Evolutionary conservation across 2,888 invertebrate genomes (phyloP), one percentile per base, ranked within the genome.

Genomic region (Campoplex capitator): DNA sequence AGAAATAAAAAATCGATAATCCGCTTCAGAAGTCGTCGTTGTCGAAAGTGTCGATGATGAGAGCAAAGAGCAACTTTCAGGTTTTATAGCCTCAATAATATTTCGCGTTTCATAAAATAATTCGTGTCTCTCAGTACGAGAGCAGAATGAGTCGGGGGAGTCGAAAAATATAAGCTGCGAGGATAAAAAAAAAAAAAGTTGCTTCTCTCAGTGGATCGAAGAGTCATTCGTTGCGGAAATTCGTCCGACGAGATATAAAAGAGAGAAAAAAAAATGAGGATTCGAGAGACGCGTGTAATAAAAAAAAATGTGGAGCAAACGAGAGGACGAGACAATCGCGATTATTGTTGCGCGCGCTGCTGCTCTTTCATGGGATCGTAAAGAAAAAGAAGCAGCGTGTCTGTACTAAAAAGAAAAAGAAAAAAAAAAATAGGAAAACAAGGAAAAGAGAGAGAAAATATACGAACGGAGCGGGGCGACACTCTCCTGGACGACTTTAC

Each of bases 201-300:
- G 45, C 11, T 3, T 45, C 56, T 23, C 18, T 23, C 23, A 56
- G n/a, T 6, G 56, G 23, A 56, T 56, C 23, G 56, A 56, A 56
- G 23, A 56, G 23, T 7, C 8, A 8, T 54, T n/a, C n/a, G 54
- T 54, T n/a, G 54, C 4, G 8, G 56, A 23, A 23, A 56, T 23
- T 65, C 84, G 79, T 48, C 76, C 81, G 74, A 65, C 70, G 78
- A 62, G 73, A 70, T 75, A 70, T 73, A 74, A 38, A 73, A 67
- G 76, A 54, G 84, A 81, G 84, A 38, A 38, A 38, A 13, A 58
- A 28, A 23, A 58, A 28, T 28, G 58, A 58, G 28, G 58, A 58
- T 28, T 3, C 28, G 28, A 0, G 28, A 58, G 23, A 58, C 3
- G 23, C 28, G 58, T 28, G 58, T 58, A 11, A 23, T 65, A 38